Base-by-base conservation (phyloP, 2,113 vertebrate genomes). In the Salvelinus fontinalis region DNA sequence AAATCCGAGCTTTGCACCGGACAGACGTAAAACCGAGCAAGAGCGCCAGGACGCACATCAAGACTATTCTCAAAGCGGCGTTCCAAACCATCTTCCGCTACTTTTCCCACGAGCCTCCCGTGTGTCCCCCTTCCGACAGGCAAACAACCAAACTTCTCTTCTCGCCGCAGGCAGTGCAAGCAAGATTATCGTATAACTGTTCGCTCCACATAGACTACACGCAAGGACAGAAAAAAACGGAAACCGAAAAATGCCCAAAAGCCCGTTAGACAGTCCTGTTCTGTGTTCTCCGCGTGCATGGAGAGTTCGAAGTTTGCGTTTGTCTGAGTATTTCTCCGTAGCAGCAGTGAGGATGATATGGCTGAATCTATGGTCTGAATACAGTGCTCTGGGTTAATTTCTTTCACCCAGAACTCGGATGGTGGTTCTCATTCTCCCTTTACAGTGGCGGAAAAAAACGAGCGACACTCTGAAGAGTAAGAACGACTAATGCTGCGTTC, bases 1-100 rank as follows among this genome's bases (percentile, higher is more conserved):
- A 99, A 85, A 96, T 93, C 88, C 95, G 95, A 92, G 96, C 94
- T 85, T 92, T 87, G 93, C 95, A 96, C 90, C 94, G 94, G 51
- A 94, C 93, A 78, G 94, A 91, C 87, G 94, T 90, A 83, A 95
- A 94, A 86, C 95, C 93, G 73, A 96, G 92, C 85, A 94, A 91
- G 84, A 97, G 93, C 84, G 91, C 94, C 85, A 98, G 91, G 88
- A 94, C 87, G 87, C 95, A 96, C 81, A 96, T 86, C 90, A 90
- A 93, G 94, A 94, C 92, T 84, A 90, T 80, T 90, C 92, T 89
- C 88, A 88, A 86, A 86, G 92, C 91, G 86, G 88, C 89, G 84
- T 92, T 93, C 91, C 92, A 93, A 91, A 94, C 94, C 96, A 98
- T 98, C 91, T 92, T 83, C 81, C 27, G 80, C 85, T 78, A 86